A percentile compares a stretch with the other conserved stretches of the same genome.
Evolutionary conservation across 2,797 vertebrate species (phyloP).

Genomic region (Scleropages formosus): DNA sequence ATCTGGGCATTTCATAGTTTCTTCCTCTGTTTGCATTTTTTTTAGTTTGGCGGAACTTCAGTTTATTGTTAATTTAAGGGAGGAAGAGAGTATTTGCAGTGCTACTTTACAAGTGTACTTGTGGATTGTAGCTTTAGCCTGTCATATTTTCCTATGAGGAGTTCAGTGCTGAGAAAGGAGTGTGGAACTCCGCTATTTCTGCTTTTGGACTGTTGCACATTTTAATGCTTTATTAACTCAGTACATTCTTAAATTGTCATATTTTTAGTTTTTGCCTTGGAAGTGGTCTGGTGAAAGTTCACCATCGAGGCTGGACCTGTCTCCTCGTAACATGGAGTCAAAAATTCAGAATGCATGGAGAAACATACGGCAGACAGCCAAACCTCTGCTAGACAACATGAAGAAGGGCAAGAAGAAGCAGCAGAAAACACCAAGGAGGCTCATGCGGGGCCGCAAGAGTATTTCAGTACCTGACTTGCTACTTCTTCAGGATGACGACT

Average conservation of each 20-base stretch:
- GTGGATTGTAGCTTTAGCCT: too few species aligned
- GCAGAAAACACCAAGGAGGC: conserved; percentile 40
- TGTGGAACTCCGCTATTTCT: too few species aligned
- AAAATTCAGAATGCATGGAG: conserved; percentile 63
- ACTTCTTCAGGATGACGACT: conserved; percentile 12
- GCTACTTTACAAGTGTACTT: too few species aligned
- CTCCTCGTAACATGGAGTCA: conserved; percentile 58
- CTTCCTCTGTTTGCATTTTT: too few species aligned
- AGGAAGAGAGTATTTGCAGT: too few species aligned
- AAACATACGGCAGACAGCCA: conserved; percentile 58
- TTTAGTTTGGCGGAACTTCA: too few species aligned
- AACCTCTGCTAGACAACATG: conserved; percentile 47
- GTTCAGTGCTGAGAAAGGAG: too few species aligned
- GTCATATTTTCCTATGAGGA: too few species aligned
- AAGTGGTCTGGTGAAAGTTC: background rate
- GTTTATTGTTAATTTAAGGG: too few species aligned
- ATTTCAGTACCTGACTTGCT: conserved; percentile 69
- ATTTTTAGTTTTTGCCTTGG: conserved; percentile 11
- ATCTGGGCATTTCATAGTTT: too few species aligned
- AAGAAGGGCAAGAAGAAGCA: conserved; percentile 59
- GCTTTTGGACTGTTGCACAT: background rate
- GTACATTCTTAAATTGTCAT: background rate
- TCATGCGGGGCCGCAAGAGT: conserved; percentile 56
- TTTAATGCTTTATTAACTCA: background rate
- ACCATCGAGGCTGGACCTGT: background rate